These are phyloP conservation scores for Lampris megalopsis DNA, from an alignment of 2,113 vertebrate species.

Conservation along the genomic window DNA sequence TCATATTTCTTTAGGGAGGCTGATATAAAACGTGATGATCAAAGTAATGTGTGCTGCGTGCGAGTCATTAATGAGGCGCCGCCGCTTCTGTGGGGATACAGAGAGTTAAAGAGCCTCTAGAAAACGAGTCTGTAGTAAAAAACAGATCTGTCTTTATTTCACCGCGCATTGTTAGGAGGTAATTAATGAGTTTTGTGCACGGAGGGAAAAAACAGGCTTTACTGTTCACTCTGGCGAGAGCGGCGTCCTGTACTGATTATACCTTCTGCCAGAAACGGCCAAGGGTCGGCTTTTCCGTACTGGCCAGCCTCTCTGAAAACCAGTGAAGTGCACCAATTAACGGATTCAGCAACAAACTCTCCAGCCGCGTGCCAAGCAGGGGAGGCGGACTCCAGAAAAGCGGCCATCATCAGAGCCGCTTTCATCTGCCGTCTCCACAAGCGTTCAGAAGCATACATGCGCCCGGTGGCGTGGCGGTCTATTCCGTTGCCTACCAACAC, in stretches of 20 bases:
- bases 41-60: constrained; percentile 52
- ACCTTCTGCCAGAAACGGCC: neutral
- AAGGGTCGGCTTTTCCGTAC: constrained; percentile 14
- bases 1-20: constrained; percentile 67
- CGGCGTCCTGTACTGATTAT: constrained; percentile 17
- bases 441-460: too few species aligned
- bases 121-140: constrained; percentile 44
- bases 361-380: constrained; percentile 11
- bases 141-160: constrained; percentile 15
- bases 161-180: constrained; percentile 8
- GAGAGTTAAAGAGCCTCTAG: constrained; percentile 47
- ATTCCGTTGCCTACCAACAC: too few species aligned
- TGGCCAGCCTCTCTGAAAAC: constrained; percentile 11
- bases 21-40: constrained; percentile 53
- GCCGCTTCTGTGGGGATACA: constrained; percentile 20
- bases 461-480: too few species aligned
- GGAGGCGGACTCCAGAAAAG: constrained; percentile 30
- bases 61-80: constrained; percentile 58
- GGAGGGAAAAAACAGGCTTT: constrained; percentile 5
- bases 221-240: constrained; percentile 6
- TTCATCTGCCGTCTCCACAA: too few species aligned
- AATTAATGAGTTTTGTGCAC: constrained; percentile 24
- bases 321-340: constrained; percentile 50
- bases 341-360: constrained; percentile 20
- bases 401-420: too few species aligned